Base-by-base conservation (phyloP, 2,113 vertebrate species). In the Chloropsis cyanopogon region DNA sequence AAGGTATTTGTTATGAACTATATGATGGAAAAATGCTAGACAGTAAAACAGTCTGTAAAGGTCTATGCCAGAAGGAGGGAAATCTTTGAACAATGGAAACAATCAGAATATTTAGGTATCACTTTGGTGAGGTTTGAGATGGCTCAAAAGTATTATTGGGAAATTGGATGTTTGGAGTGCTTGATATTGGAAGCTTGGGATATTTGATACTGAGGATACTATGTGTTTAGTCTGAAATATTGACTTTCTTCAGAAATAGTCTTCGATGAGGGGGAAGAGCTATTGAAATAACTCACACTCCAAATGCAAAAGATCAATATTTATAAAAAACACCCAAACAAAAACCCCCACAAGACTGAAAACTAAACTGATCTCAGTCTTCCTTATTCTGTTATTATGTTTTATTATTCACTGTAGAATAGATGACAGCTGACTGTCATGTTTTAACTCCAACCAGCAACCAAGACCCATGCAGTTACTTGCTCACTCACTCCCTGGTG, bases 31-130 rank as follows among this genome's bases (percentile, higher is more conserved):
- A 65, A 95, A 94, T 39, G 46, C 15, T 80, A 86, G 63, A 63
- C 49, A 90, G 59, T 91, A 94, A 96, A 96, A 95, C 15, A 90
- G 64, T 68, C 76, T 73, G 54, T 61, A 35, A 78, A 80, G 64
- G 93, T 70, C 56, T 77, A 39, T 82, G 70, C 33, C 75, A 95
- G 92, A 77, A 87, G 28, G n/a, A 82, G 39, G 7, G 37, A 77
- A 94, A 90, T 82, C 56, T 91, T 82, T 16, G 75, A 71, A 84
- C 14, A 15, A 71, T 25, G 35, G 68, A 91, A 91, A 79, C 37
- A 78, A 54, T 72, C 59, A 82, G 69, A 86, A 63, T 49, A 37
- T 50, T 69, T 53, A 82, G 41, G 18, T 31, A 70, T 47, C 41
- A 35, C 47, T 80, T 94, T 39, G 28, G 26, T 72, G 69, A 90